Evolutionary conservation across 2,888 invertebrate species (phyloP).

Genomic region (Orchestes rusci): DNA sequence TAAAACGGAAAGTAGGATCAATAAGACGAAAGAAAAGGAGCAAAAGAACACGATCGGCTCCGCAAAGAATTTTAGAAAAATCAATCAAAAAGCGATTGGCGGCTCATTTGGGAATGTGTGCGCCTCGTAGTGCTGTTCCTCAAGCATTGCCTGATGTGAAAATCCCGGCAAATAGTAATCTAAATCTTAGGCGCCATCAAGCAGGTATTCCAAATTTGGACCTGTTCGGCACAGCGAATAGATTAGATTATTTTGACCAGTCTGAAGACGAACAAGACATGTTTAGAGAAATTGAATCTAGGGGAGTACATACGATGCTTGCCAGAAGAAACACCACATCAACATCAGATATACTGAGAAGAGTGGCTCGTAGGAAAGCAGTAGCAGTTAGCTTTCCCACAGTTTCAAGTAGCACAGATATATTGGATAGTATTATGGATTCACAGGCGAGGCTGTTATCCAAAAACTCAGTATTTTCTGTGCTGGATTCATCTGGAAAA

Average conservation of each 20-base stretch:
- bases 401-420: conserved; percentile 48
- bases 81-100: conserved; percentile 49
- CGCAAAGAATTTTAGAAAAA: conserved; percentile 30
- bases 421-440: conserved; percentile 63
- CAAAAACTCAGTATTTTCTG: conserved; percentile 51
- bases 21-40: conserved; percentile 22
- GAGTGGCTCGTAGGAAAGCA: conserved; percentile 44
- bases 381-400: conserved; percentile 37
- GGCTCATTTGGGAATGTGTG: conserved; percentile 46
- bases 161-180: conserved; percentile 18
- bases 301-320: conserved; percentile 24
- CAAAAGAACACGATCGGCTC: conserved; percentile 4
- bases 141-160: conserved; percentile 40
- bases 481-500: conserved; percentile 54
- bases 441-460: conserved; percentile 65
- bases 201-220: conserved; percentile 52
- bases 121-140: conserved; percentile 33
- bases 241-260: conserved; percentile 60
- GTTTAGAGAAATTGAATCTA: conserved; percentile 18
- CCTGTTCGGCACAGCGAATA: conserved; percentile 60
- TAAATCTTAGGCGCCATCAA: conserved; percentile 31
- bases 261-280: conserved; percentile 28
- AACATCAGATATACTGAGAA: conserved; percentile 41
- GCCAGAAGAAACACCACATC: conserved; percentile 43
- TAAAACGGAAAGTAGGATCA: conserved; percentile 28